These are phyloP conservation scores for Melospiza georgiana DNA, from an alignment of 2,113 vertebrate species.

Conservation along the genomic window DNA sequence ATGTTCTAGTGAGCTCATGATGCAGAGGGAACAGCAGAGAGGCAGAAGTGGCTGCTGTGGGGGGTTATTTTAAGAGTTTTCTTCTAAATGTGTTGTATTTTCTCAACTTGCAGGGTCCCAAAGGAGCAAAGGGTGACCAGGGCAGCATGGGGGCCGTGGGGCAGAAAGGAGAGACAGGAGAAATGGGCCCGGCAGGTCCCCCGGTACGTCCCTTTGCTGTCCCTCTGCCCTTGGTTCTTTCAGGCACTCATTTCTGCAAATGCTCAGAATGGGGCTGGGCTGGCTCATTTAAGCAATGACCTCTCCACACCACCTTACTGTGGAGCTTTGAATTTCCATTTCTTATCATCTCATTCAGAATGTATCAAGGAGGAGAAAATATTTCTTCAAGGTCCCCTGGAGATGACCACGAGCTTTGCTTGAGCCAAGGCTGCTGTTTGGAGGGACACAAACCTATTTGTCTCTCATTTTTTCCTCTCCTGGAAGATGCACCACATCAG, in stretches of 20 bases:
- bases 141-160: conserved; percentile 80
- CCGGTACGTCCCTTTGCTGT: conserved; percentile 73
- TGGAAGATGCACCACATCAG: not conserved
- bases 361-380: not conserved
- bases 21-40: accelerated
- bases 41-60: not conserved
- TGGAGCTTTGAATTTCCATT: not conserved
- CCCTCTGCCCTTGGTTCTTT: not conserved
- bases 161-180: conserved; percentile 85
- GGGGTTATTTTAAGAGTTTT: not conserved
- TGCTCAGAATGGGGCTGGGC: not conserved
- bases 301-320: accelerated
- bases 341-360: not conserved
- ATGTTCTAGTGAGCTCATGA: accelerated
- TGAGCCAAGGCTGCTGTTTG: not conserved
- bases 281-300: not conserved
- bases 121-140: conserved; percentile 83
- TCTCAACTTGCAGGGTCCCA: conserved; percentile 77
- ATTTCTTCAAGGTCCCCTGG: not conserved
- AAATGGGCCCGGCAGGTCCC: conserved; percentile 85
- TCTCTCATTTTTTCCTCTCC: not conserved
- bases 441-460: not conserved
- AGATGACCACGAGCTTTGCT: not conserved
- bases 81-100: not conserved
- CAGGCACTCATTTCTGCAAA: not conserved